phyloP scores from a whole-genome alignment of 2,888 invertebrate genomes.

The Erebia palarica region DNA sequence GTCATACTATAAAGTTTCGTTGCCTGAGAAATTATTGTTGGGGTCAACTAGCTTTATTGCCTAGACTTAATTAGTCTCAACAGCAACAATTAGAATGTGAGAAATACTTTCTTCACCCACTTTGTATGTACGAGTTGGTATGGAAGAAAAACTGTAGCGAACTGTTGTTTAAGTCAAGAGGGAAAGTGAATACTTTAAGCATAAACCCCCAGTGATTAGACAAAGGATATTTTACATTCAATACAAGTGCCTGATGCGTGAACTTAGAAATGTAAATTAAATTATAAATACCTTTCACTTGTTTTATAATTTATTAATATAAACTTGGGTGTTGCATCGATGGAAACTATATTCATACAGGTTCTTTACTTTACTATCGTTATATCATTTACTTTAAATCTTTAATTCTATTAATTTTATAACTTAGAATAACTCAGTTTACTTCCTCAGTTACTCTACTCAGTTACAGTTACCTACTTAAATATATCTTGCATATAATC shows the following conservation, averaged over 20 bases:
- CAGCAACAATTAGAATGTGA: constrained; percentile 33
- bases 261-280: constrained; percentile 3
- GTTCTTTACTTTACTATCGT: background rate
- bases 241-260: background rate
- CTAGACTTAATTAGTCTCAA: constrained; percentile 21
- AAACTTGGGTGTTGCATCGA: background rate
- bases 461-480: too few species aligned
- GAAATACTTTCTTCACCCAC: constrained; percentile 30
- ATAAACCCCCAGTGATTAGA: constrained; percentile 23
- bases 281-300: constrained; percentile 24
- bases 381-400: background rate
- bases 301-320: constrained; percentile 1
- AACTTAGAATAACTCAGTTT: too few species aligned
- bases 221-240: constrained; percentile 19
- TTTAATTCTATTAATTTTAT: background rate
- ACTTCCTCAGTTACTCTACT: too few species aligned
- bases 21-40: too few species aligned
- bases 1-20: too few species aligned
- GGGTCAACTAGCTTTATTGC: too few species aligned
- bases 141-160: constrained; percentile 30
- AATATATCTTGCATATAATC: too few species aligned
- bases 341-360: background rate
- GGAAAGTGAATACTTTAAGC: constrained; percentile 29
- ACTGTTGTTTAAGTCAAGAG: constrained; percentile 30
- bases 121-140: constrained; percentile 30